Percentiles rank a stretch among this genome's conserved stretches.
Conservation (phyloP, 2,113 vertebrate genomes). For the Crocuta crocuta region DNA sequence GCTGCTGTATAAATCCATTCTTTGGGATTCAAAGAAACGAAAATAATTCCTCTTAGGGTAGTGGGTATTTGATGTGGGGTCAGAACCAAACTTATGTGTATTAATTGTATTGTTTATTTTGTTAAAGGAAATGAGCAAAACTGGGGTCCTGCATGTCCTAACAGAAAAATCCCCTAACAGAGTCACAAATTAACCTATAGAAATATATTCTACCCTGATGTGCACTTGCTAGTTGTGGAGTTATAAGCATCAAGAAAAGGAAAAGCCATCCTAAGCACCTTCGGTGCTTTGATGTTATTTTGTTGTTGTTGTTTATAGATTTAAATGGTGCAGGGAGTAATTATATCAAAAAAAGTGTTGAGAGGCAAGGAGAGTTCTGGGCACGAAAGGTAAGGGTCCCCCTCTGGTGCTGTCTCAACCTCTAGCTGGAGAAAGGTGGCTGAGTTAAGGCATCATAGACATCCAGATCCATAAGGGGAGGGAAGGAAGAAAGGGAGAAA, state of each 20-base stretch:
- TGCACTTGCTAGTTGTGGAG: not conserved
- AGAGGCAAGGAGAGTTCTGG: not conserved
- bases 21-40: not conserved
- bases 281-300: not conserved
- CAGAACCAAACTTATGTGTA: not conserved
- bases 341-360: not conserved
- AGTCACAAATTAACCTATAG: not conserved
- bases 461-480: not conserved
- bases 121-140: not conserved
- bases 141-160: not conserved
- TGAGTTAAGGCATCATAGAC: not conserved
- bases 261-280: not conserved
- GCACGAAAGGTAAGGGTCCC: not conserved
- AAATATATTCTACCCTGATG: not conserved
- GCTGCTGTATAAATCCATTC: not conserved
- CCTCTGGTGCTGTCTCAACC: fast-evolving
- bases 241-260: not conserved
- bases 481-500: not conserved
- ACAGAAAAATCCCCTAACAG: not conserved
- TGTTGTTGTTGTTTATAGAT: not conserved
- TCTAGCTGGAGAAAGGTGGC: not conserved
- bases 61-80: not conserved
- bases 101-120: not conserved
- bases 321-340: not conserved
- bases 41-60: not conserved